Base-by-base conservation (phyloP, 2,888 invertebrate species). In the Plebejus melissa region DNA sequence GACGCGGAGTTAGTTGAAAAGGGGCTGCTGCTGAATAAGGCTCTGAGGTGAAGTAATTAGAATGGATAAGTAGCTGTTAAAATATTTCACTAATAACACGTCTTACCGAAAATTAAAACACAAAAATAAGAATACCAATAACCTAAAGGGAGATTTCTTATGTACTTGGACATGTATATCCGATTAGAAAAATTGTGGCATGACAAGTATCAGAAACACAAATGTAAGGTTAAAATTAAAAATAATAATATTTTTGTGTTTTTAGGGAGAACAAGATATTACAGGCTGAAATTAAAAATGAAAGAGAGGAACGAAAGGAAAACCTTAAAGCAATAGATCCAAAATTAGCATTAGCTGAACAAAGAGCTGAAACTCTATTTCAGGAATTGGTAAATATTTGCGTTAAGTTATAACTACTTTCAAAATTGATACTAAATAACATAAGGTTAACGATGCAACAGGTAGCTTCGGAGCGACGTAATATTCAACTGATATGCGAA, bases 1-100 rank as follows among this genome's bases (percentile, higher is more conserved):
- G 94, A 95, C 80, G 83, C 93, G 0, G 95, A 96, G 80, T 82
- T 95, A 57, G 92, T 94, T 32, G 93, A 94, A 77, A 95, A 95
- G 80, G 91, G 91, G 41, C 83, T 93, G 9, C 82, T 95, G 75
- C 79, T 95, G 1, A 95, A 95, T 79, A 94, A 94, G 83, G 84
- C 89, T 1, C 79, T 89, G 28, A 88, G 93, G 94, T 92, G 80
- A 32, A 54, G 11, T 36, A 38, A 28, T 65, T 65, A 28, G 28
- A 65, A 65, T 28, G 11, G 22, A 36, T 70, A 32, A 4, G 38
- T 41, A 60, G 9, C 4, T 46, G 16, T 54, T 4, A 58, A n/a
- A 60, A 70, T 74, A 22, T 22, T 28, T 58, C 58, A 58, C 7
- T 58, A 58, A 22, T n/a, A 58, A 58, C 46, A 46, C 3, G 1